Evolutionary conservation across 2,888 invertebrate species (phyloP).

Genomic region (Choreutis nemorana): DNA sequence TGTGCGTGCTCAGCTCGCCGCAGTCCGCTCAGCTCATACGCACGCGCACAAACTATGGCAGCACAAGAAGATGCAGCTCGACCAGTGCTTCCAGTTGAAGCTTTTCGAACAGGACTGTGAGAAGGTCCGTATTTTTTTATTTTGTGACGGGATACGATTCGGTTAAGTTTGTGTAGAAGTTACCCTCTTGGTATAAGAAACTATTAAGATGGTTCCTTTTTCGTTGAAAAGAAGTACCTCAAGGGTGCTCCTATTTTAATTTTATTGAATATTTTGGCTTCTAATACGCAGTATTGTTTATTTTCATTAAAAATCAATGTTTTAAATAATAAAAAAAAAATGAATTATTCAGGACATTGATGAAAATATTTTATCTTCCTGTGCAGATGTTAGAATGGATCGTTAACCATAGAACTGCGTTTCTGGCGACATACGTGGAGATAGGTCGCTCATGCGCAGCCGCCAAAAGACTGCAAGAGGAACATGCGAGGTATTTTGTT

Average conservation of each 20-base stretch:
- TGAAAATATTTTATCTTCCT: conserved; percentile 4
- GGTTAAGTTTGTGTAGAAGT: too few species aligned
- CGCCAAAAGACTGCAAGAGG: conserved; percentile 91
- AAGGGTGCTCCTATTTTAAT: too few species aligned
- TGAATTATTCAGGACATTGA: too few species aligned
- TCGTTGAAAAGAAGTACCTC: too few species aligned
- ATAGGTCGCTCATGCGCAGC: conserved; percentile 92
- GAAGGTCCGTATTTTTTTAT: conserved; percentile 67
- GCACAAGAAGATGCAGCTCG: conserved; percentile 91
- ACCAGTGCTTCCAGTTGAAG: conserved; percentile 95
- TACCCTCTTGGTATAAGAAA: too few species aligned
- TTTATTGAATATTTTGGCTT: too few species aligned
- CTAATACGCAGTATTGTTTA: too few species aligned
- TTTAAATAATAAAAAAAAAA: too few species aligned
- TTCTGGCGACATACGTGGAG: conserved; percentile 95
- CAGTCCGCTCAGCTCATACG: conserved; percentile 89
- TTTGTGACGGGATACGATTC: conserved; percentile 5
- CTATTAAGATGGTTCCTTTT: too few species aligned
- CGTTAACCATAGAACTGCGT: conserved; percentile 92
- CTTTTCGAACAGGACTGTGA: conserved; percentile 98
- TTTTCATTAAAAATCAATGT: too few species aligned
- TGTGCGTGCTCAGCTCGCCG: conserved; percentile 83
- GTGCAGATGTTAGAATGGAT: conserved; percentile 97
- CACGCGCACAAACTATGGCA: conserved; percentile 95
- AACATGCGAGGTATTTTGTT: conserved; percentile 76